phyloP scores from a whole-genome alignment of 2,797 vertebrate species.

The Alcedo quadribrachys region DNA sequence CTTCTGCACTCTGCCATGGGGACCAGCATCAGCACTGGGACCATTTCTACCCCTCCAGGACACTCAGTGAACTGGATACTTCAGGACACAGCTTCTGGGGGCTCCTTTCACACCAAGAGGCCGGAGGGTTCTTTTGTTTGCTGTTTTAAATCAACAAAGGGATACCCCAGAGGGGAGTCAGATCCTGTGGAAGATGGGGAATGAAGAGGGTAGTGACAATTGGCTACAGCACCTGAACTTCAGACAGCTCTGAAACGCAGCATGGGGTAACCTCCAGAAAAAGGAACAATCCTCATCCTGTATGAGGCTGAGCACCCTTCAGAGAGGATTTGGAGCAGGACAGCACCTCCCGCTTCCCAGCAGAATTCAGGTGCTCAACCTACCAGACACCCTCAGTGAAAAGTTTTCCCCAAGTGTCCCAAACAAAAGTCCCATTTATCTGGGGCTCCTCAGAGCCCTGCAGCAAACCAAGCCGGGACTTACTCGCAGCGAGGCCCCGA shows the following conservation, averaged over 20 bases:
- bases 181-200: background rate
- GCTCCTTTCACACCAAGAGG: background rate
- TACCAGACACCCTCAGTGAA: background rate
- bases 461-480: conserved; percentile 42
- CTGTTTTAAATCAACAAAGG: background rate
- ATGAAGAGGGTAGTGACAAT: background rate
- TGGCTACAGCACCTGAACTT: background rate
- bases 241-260: background rate
- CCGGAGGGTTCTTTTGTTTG: background rate
- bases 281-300: background rate
- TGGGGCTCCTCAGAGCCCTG: background rate
- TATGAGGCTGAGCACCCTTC: background rate
- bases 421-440: background rate
- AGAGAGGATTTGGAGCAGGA: background rate
- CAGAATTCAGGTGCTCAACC: background rate
- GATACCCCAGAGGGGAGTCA: background rate
- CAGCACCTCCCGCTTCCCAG: background rate
- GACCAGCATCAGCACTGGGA: background rate
- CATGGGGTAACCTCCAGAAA: background rate
- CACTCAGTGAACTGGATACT: background rate
- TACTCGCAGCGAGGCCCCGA: conserved; percentile 87
- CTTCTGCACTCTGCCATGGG: background rate
- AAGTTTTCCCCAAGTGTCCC: background rate
- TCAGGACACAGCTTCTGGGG: background rate
- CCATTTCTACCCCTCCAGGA: background rate